phyloP scores from a whole-genome alignment of 1,140 invertebrate genomes.

The Drosophila willistoni region DNA sequence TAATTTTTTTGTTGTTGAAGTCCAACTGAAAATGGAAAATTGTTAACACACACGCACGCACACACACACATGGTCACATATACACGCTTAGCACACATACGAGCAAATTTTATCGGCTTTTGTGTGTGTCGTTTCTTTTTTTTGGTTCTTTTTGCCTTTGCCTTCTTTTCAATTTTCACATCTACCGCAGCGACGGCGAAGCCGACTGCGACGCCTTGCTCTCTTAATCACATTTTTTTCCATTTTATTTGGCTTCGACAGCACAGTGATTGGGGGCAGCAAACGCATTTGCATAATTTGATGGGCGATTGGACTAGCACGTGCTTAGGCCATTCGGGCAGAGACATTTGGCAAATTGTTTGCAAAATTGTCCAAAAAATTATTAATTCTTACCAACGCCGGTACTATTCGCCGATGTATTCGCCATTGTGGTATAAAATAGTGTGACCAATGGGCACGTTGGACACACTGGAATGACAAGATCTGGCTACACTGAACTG shows the following conservation, averaged over 20 bases:
- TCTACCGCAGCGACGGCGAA: slow-evolving; percentile 42
- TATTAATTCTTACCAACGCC: slow-evolving; percentile 83
- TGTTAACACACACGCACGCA: slow-evolving; percentile 15
- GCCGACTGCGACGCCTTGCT: slow-evolving; percentile 36
- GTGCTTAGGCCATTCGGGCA: slow-evolving; percentile 4
- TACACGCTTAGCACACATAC: slow-evolving; percentile 14
- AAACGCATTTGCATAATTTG: slow-evolving; percentile 20
- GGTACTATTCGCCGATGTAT: slow-evolving; percentile 77
- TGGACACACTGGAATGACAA: background rate
- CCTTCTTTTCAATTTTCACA: slow-evolving; percentile 70
- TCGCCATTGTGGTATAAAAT: slow-evolving; percentile 80
- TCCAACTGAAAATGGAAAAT: slow-evolving; percentile 20
- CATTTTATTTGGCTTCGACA: background rate
- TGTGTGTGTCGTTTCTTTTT: slow-evolving; percentile 34
- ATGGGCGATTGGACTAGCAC: slow-evolving; percentile 18
- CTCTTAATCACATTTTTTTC: slow-evolving; percentile 18
- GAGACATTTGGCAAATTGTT: slow-evolving; percentile 38
- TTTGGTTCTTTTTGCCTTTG: slow-evolving; percentile 57
- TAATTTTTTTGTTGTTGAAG: slow-evolving; percentile 11
- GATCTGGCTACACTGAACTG: background rate
- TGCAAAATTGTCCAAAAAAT: slow-evolving; percentile 59
- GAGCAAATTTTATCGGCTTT: slow-evolving; percentile 65
- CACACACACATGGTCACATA: background rate
- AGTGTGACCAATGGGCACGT: slow-evolving; percentile 4
- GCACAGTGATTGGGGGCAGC: background rate